Conservation (phyloP, 2,113 vertebrate genomes). For the Copsychus sechellarum region DNA sequence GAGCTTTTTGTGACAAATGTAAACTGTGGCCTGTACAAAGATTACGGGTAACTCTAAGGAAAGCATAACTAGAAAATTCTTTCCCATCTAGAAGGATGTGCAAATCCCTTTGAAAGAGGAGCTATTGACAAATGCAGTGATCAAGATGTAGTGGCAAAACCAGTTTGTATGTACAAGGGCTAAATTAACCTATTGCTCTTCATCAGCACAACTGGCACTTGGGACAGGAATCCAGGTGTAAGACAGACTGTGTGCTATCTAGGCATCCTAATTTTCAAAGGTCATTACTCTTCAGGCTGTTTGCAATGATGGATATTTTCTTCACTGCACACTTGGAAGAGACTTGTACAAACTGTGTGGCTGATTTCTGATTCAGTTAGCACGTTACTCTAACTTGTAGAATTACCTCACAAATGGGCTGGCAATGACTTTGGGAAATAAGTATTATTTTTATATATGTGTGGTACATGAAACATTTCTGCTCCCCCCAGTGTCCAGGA, state of each 20-base stretch:
- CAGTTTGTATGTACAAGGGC: not conserved
- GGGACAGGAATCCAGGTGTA: not conserved
- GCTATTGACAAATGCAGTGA: not conserved
- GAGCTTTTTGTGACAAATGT: not conserved
- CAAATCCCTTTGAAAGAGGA: not conserved
- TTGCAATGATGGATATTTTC: not conserved
- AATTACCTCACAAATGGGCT: not conserved
- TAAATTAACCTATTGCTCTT: not conserved
- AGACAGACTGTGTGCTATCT: not conserved
- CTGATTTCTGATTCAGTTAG: not conserved
- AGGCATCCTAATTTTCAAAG: not conserved
- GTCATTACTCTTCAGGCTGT: not conserved
- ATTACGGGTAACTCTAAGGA: not conserved
- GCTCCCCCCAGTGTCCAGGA: not conserved
- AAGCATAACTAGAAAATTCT: not conserved
- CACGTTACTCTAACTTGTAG: not conserved
- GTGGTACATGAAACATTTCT: not conserved
- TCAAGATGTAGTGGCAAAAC: not conserved
- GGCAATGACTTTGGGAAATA: not conserved
- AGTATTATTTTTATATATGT: not conserved
- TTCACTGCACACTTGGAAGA: not conserved
- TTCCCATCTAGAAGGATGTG: not conserved
- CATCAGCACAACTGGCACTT: not conserved
- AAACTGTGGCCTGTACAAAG: not conserved
- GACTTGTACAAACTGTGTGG: not conserved